Evolutionary conservation across 2,888 invertebrate species (phyloP), one percentile per base, ranked within the genome.

Genomic region (Parnassius apollo): DNA sequence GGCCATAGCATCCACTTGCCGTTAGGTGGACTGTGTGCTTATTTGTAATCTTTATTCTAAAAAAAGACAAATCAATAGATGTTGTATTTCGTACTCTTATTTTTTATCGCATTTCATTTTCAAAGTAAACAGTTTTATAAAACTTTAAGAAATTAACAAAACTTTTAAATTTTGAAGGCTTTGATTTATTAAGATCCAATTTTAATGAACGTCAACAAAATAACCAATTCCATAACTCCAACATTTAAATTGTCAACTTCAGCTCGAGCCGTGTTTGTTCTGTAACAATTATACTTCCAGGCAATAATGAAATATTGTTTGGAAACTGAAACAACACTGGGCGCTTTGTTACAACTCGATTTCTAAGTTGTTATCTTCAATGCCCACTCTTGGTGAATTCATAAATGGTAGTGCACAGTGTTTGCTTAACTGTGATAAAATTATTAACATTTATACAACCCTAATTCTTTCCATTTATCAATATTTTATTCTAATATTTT

Each of bases 241-340:
- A 64, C 64, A 57, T 75, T 80, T 77, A 77, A 80, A 81, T 81
- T 80, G 76, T 77, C 61, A 71, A 75, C 75, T 74, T 67, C 68
- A 71, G 61, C 71, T 68, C 69, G 68, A 69, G 66, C 59, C 68
- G 62, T 65, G 64, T 66, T 66, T 62, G 66, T 67, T 65, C 57
- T 65, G 71, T 70, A 69, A 72, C 72, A 74, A 74, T 71, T 71
- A 70, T 72, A 71, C 67, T 68, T 59, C 62, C 56, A 62, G 64
- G 65, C 67, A 63, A 66, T 69, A 71, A 71, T 68, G 68, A 69
- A 71, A 67, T 68, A 68, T 67, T 71, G 70, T 68, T 64, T 46
- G 57, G 49, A 65, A 64, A 60, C 57, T 60, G 64, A 49, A 64
- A 63, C 63, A 54, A 46, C 51, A 56, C 52, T 42, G 52, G 18